Evolutionary conservation across 2,797 vertebrate genomes (phyloP).

Genomic region (Ctenopoma kingsleyae): DNA sequence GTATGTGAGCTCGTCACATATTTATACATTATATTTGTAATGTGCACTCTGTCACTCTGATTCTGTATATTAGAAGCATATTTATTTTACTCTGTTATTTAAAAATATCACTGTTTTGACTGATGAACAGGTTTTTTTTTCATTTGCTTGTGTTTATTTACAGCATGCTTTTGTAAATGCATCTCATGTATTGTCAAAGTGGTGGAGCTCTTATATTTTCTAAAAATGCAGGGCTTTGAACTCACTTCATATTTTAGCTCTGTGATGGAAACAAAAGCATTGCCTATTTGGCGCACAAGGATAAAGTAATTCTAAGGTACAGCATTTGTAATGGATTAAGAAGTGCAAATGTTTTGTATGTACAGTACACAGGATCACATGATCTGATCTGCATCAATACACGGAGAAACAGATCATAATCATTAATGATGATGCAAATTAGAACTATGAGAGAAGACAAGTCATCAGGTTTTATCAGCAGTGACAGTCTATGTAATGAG

Average conservation of each 20-base stretch:
- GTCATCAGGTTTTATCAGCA: conserved; percentile 50
- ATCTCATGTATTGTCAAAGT: not conserved
- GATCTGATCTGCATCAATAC: not conserved
- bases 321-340: not conserved
- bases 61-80: too few species aligned
- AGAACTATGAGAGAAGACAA: conserved; percentile 33
- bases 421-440: conserved; percentile 24
- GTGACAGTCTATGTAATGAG: conserved; percentile 45
- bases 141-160: not conserved
- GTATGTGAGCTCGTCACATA: not conserved
- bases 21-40: too few species aligned
- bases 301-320: not conserved
- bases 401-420: conserved; percentile 24
- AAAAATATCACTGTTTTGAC: too few species aligned
- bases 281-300: not conserved
- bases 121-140: too few species aligned
- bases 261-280: not conserved
- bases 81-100: too few species aligned
- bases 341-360: not conserved
- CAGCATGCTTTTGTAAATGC: not conserved
- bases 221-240: not conserved
- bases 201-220: not conserved
- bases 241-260: not conserved
- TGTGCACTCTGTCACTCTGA: too few species aligned
- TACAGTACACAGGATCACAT: not conserved